These are phyloP conservation scores for Gallinago undulata DNA, from an alignment of 2,113 vertebrate species.

Conservation along the genomic window DNA sequence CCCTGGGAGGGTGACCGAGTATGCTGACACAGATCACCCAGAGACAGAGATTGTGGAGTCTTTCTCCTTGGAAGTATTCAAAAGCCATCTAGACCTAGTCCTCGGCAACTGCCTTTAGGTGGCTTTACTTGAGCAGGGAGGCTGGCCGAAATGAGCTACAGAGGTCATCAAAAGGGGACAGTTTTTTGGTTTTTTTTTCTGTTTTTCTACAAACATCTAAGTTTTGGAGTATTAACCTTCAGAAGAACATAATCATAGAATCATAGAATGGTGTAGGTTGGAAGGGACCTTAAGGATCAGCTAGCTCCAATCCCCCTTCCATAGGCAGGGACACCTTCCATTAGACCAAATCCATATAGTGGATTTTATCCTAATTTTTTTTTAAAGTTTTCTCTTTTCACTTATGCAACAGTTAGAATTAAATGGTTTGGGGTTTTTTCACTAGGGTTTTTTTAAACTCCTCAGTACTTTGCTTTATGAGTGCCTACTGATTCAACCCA, in stretches of 20 bases:
- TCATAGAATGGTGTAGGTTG: no score
- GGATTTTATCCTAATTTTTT: neutral
- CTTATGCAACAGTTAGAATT: neutral
- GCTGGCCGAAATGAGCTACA: neutral
- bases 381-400: neutral
- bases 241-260: neutral
- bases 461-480: neutral
- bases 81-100: neutral
- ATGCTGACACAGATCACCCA: neutral
- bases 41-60: neutral
- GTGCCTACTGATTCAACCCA: neutral
- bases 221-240: neutral
- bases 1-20: neutral
- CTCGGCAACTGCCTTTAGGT: accelerated
- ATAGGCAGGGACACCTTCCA: no score
- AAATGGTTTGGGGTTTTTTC: neutral
- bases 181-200: neutral
- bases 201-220: neutral
- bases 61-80: neutral
- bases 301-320: no score
- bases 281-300: no score
- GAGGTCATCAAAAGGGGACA: neutral
- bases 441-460: neutral
- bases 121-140: neutral
- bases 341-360: neutral